Base-by-base conservation (phyloP, 2,113 vertebrate genomes). In the Pangasianodon hypophthalmus region DNA sequence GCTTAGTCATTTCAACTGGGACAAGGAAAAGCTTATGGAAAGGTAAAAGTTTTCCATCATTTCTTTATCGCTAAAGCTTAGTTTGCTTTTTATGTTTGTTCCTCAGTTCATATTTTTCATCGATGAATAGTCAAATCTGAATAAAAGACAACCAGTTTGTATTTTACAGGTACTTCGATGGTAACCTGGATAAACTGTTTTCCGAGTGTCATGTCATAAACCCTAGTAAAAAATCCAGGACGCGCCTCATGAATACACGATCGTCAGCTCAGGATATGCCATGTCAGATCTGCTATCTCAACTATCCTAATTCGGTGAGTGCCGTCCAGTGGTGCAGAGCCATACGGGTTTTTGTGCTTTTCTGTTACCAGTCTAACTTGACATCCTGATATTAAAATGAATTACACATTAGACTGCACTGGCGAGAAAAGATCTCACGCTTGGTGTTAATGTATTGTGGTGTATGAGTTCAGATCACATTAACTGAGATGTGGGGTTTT, bases 1-100 rank as follows among this genome's bases (percentile, higher is more conserved):
- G 93, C 98, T 99, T 95, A 99, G 98, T 96, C 98, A 99, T 96
- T 99, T 99, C 97, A 99, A 99, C 95, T 99, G 99, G 99, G 99
- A 99, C 95, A 99, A 99, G 95, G 99, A 99, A 95, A 99, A 99
- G 95, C 97, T 99, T 89, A 99, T 99, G 99, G 98, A 99, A 95
- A 98, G 99, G 99, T 97, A 96, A 96, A 94, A 88, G 52, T 85
- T 16, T 83, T 14, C 69, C 7, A 80, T 11, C 73, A 26, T n/a
- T 37, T 88, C 10, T 10, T 19, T 10, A 37, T 44, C 37, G 14
- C 29, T 85, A 19, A 48, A 52, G 10, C 16, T 32, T 37, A 58
- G 8, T 32, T 85, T 26, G 18, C 16, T 50, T 56, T 46, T 62
- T 46, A 4, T 58, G 1, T 1, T 46, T 48, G n/a, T n/a, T 24